phyloP scores from a whole-genome alignment of 1,140 invertebrate genomes.

The Hylaeus anthracinus region DNA sequence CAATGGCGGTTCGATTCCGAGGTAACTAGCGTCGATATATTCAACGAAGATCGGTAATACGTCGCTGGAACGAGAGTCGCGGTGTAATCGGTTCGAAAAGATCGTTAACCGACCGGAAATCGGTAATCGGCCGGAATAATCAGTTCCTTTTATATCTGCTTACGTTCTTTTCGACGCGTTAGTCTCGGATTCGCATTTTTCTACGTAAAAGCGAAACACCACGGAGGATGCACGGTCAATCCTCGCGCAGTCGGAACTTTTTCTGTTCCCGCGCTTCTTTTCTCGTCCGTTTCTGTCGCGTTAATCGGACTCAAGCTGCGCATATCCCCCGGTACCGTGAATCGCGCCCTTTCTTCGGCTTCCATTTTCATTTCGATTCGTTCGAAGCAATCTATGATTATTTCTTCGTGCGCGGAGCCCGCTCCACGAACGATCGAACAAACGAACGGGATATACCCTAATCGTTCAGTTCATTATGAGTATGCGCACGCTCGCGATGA shows the following conservation, averaged over 20 bases:
- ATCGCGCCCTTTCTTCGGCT: constrained; percentile 49
- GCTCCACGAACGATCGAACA: constrained; percentile 44
- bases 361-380: constrained; percentile 38
- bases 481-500: constrained; percentile 61
- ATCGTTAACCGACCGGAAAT: constrained; percentile 77
- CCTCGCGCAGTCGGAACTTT: constrained; percentile 31
- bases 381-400: constrained; percentile 32
- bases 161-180: constrained; percentile 62
- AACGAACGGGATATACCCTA: constrained; percentile 62
- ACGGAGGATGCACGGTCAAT: constrained; percentile 26
- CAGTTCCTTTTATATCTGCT: constrained; percentile 71
- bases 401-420: constrained; percentile 38
- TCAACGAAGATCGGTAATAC: constrained; percentile 66
- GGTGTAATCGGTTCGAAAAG: constrained; percentile 75
- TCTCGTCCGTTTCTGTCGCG: constrained; percentile 18
- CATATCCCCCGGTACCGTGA: constrained; percentile 65
- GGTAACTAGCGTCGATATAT: constrained; percentile 58
- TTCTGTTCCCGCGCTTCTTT: constrained; percentile 21
- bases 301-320: constrained; percentile 68
- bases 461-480: constrained; percentile 67
- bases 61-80: constrained; percentile 40
- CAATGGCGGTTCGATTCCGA: constrained; percentile 68
- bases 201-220: constrained; percentile 14
- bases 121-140: constrained; percentile 77
- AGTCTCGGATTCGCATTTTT: constrained; percentile 32